Evolutionary conservation across 2,888 invertebrate genomes (phyloP).

Genomic region (Tiliacea citrago): DNA sequence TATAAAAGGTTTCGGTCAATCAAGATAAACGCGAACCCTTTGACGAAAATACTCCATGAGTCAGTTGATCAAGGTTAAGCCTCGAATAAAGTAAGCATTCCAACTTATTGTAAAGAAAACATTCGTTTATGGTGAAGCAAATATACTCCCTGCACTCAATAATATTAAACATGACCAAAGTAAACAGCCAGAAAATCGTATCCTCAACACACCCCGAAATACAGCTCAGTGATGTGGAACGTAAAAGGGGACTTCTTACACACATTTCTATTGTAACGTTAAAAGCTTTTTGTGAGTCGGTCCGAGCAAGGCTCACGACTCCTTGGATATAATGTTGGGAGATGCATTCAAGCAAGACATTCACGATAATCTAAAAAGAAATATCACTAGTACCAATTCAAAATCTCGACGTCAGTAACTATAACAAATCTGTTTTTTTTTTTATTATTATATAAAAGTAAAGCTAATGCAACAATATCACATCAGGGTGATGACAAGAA

Average conservation of each 20-base stretch:
- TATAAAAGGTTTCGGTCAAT: conserved; percentile 12
- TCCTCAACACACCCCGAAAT: conserved; percentile 42
- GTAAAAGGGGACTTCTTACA: conserved; percentile 43
- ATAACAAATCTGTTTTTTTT: not conserved
- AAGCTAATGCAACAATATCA: not conserved
- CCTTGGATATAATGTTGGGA: not conserved
- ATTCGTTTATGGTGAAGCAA: conserved; percentile 14
- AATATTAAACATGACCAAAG: conserved; percentile 40
- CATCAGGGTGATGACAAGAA: too few species aligned
- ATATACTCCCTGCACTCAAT: conserved; percentile 28
- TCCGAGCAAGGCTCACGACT: not conserved
- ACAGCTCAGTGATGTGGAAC: conserved; percentile 45
- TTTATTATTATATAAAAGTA: not conserved
- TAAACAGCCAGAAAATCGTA: conserved; percentile 41
- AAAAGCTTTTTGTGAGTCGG: conserved; percentile 29
- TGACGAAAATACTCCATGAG: conserved; percentile 30
- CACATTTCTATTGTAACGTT: conserved; percentile 39
- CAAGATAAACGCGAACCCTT: conserved; percentile 14
- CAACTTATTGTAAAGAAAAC: conserved; percentile 5
- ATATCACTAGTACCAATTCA: not conserved
- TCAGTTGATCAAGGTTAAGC: conserved; percentile 17
- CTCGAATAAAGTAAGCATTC: not conserved
- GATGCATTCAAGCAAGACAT: conserved; percentile 15
- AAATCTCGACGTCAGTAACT: not conserved
- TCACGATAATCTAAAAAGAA: not conserved